Evolutionary conservation across 2,888 invertebrate species (phyloP), one percentile per base, ranked within the genome.

Genomic region (Himalopsyche anomala): DNA sequence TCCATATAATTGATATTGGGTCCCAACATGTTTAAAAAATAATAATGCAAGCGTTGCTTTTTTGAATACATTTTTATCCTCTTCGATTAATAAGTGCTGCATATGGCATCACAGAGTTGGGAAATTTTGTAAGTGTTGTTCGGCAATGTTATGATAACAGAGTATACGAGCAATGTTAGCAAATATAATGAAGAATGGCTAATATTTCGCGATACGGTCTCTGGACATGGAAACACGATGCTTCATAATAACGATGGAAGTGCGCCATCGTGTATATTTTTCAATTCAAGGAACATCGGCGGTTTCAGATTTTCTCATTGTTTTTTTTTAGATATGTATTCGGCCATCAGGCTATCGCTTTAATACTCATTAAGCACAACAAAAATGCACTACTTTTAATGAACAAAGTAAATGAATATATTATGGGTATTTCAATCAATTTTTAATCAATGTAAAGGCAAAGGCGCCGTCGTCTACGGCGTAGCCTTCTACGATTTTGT

Each of bases 191-290:
- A 55, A 36, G 82, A 82, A 55, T 54, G 54, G 82, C 28, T 40
- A 84, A 86, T 86, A 83, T 83, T 87, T 62, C 51, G 81, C 83
- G 85, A 86, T 87, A 87, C 84, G 85, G 40, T 87, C 81, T 45
- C 51, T 85, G 87, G 74, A 36, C 84, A 80, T 85, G 80, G 74
- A 83, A 87, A 54, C 54, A 74, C 28, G 74, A 62, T n/a, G 19
- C 62, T 62, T 62, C 62, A 62, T 62, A 62, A 62, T 62, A 62
- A 5, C 62, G 6, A 19, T 62, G 62, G 62, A 62, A 62, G 62
- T 62, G 62, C 62, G 62, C 62, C 28, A 62, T 62, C 19, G 9
- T 62, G 62, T 62, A 62, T 19, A 62, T n/a, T 62, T 62, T 62
- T 62, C 62, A 62, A 62, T 19, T 62, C 62, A 62, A 62, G 62